phyloP scores from a whole-genome alignment of 1,140 invertebrate genomes.

The Chironomus tepperi region DNA sequence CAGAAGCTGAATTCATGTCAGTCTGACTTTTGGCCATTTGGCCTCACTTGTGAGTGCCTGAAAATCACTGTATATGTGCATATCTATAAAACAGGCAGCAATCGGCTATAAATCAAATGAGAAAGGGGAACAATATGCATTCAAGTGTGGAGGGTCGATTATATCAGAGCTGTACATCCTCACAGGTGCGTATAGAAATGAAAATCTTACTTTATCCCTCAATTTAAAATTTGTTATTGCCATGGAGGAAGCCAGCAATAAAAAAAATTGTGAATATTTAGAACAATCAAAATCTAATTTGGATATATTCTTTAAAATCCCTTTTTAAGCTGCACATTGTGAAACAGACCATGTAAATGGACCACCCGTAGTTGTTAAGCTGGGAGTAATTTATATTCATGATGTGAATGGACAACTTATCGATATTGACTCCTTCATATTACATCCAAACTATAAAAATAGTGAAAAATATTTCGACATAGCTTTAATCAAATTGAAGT shows the following conservation, averaged over 20 bases:
- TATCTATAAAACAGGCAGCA: constrained; percentile 8
- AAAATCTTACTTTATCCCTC: neutral
- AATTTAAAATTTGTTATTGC: too few relatives aligned
- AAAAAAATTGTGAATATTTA: neutral
- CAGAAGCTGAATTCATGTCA: too few relatives aligned
- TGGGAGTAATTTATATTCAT: constrained; percentile 14
- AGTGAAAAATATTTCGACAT: constrained; percentile 35
- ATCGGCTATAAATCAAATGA: constrained; percentile 12
- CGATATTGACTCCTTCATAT: constrained; percentile 25
- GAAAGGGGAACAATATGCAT: neutral
- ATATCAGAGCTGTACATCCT: constrained; percentile 36
- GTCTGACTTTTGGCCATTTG: too few relatives aligned
- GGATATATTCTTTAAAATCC: neutral
- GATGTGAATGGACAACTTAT: constrained; percentile 7
- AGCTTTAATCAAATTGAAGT: constrained; percentile 31
- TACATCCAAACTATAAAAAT: constrained; percentile 31
- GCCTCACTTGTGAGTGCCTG: too few relatives aligned
- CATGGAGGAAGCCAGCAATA: neutral
- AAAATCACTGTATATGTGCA: neutral
- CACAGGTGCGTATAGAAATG: constrained; percentile 36
- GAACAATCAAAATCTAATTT: constrained; percentile 9
- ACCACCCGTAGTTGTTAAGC: neutral
- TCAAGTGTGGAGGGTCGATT: constrained; percentile 35
- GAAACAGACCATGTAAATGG: neutral
- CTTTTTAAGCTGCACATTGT: constrained; percentile 3